Base-by-base conservation (phyloP, 1,140 invertebrate genomes). In the Lethocerus indicus region DNA sequence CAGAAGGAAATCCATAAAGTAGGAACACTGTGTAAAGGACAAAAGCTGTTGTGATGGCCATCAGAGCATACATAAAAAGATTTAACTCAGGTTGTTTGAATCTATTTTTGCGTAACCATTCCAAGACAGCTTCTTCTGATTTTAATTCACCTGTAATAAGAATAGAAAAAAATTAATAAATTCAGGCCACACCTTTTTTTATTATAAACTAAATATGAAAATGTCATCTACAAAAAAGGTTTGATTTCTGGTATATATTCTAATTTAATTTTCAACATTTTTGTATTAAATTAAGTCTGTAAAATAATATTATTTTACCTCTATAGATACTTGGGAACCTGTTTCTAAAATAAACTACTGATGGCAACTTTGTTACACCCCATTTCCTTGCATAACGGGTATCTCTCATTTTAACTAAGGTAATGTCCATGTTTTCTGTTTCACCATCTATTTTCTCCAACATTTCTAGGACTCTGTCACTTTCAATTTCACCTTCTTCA, bases 341-440 rank as follows among this genome's bases (percentile, higher is more conserved):
- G 62, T 85, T 81, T n/a, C 90, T 74, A 65, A 93, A 95, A 60
- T 91, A 93, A 3, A 93, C 89, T 47, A 95, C 78, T 1, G 89
- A 82, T 16, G 88, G 89, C 51, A 92, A 66, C 66, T 88, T 87
- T 2, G 81, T 87, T 7, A 95, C 88, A n/a, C 90, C 90, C 82
- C 88, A 94, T 66, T 93, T 93, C 42, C 87, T 73, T 9, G 89
- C 89, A 63, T 93, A 93, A 40, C 87, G 73, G 1, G 83, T 72
- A 64, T 95, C 90, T 23, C 82, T 79, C 78, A 95, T 93, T 67
- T 93, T 92, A 0, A 94, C 87, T 66, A 95, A 91, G 2, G 88
- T 91, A 43, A 95, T 93, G 57, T 93, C 88, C 58, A 95, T 73
- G 67, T 89, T 87, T 59, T 93, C 89, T 0, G 87, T 90, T 67